phyloP scores from a whole-genome alignment of 2,888 invertebrate species.

The Ichneumon xanthorius region DNA sequence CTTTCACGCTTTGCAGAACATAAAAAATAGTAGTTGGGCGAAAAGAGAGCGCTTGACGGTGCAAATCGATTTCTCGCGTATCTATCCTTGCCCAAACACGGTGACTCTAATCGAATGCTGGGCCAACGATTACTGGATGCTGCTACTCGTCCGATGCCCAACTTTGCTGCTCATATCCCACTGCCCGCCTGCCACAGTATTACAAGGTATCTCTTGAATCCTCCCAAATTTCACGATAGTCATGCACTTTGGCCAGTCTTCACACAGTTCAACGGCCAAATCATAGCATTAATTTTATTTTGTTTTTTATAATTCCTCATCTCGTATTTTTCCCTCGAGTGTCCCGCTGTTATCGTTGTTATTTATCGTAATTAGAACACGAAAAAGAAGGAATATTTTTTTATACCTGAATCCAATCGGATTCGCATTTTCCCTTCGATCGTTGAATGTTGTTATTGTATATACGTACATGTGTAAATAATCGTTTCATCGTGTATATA shows the following conservation, averaged over 20 bases:
- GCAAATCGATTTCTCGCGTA: slow-evolving; percentile 51
- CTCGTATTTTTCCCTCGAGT: slow-evolving; percentile 7
- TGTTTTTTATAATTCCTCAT: slow-evolving; percentile 11
- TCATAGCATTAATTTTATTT: slow-evolving; percentile 16
- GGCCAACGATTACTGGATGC: slow-evolving; percentile 72
- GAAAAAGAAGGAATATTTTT: not conserved
- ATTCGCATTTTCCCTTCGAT: slow-evolving; percentile 2
- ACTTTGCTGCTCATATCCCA: slow-evolving; percentile 69
- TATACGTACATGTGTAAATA: slow-evolving; percentile 6
- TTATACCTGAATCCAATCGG: not conserved
- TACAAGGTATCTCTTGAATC: slow-evolving; percentile 78
- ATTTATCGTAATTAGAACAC: not conserved
- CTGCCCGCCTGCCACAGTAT: slow-evolving; percentile 75
- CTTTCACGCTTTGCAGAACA: not conserved
- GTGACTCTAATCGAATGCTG: slow-evolving; percentile 69
- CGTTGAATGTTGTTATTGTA: not conserved
- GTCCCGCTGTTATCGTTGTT: not conserved
- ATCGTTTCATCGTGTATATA: not conserved
- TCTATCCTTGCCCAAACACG: slow-evolving; percentile 28
- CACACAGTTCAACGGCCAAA: slow-evolving; percentile 19
- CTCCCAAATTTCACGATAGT: slow-evolving; percentile 50
- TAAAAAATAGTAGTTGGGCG: not conserved
- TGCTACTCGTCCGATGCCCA: slow-evolving; percentile 67
- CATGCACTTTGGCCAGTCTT: slow-evolving; percentile 39
- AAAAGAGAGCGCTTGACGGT: not conserved